Evolutionary conservation across 2,888 invertebrate species (phyloP).

Genomic region (Ptychoptera albimana): DNA sequence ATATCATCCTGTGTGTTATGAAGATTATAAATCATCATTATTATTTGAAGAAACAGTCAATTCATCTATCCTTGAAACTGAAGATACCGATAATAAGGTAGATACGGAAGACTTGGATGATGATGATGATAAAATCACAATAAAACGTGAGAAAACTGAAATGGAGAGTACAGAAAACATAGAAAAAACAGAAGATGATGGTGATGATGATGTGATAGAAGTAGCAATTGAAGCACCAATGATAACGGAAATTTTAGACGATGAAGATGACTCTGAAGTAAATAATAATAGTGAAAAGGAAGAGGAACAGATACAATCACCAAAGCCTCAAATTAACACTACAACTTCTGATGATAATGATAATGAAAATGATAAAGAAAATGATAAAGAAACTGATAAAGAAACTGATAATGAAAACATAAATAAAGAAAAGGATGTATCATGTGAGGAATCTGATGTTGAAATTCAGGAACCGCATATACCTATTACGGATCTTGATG

Average conservation of each 20-base stretch:
- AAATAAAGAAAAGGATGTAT: not conserved
- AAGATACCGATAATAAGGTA: not conserved
- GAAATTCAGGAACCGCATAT: conserved; percentile 31
- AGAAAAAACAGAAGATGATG: conserved; percentile 33
- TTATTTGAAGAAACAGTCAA: no score
- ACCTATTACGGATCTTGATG: conserved; percentile 29
- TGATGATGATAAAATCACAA: conserved; percentile 22
- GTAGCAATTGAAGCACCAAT: conserved; percentile 49
- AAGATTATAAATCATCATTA: conserved; percentile 57
- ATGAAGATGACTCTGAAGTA: conserved; percentile 33
- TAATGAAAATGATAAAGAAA: not conserved
- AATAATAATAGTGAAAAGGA: not conserved
- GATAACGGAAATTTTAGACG: conserved; percentile 42
- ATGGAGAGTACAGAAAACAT: not conserved
- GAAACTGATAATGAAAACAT: not conserved
- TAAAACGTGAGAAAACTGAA: conserved; percentile 19
- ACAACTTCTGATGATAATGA: not conserved
- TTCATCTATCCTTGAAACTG: not conserved
- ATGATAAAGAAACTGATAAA: not conserved
- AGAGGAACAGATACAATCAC: not conserved
- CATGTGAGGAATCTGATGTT: conserved; percentile 23
- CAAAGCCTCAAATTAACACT: not conserved
- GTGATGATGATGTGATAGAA: conserved; percentile 53
- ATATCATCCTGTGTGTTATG: conserved; percentile 82
- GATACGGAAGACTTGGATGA: conserved; percentile 13